Evolutionary conservation across 2,888 invertebrate genomes (phyloP).

Genomic region (Epistrophella euchroma): DNA sequence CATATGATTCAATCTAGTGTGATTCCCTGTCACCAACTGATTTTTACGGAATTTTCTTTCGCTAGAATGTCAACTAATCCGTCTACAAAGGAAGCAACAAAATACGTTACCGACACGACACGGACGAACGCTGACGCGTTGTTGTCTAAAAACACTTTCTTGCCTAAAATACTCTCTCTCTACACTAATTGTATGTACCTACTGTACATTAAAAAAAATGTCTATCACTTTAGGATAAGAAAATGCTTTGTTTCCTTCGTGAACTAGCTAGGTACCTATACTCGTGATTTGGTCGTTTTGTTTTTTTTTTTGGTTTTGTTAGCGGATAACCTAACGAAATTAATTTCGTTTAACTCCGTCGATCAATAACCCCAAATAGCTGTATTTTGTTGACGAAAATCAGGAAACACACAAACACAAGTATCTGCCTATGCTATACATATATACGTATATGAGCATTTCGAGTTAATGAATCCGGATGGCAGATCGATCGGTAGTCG

Average conservation of each 20-base stretch:
- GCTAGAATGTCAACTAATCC: conserved; percentile 71
- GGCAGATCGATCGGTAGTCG: conserved; percentile 43
- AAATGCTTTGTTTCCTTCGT: conserved; percentile 62
- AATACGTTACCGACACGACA: conserved; percentile 1
- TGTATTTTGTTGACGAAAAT: conserved; percentile 47
- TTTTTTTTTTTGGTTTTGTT: conserved; percentile 6
- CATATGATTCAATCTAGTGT: conserved; percentile 5
- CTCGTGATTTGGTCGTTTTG: conserved; percentile 42
- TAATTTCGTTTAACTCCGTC: conserved; percentile 50
- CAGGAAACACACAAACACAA: conserved; percentile 26
- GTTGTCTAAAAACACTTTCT: conserved; percentile 32
- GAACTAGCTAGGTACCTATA: too few species aligned
- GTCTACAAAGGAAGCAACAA: conserved; percentile 62
- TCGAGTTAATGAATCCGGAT: conserved; percentile 56
- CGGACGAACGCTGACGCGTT: conserved; percentile 16
- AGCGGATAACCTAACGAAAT: conserved; percentile 40
- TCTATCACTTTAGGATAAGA: conserved; percentile 34
- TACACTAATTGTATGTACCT: too few species aligned
- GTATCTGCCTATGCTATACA: too few species aligned
- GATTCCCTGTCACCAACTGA: conserved; percentile 31
- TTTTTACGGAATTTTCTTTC: conserved; percentile 50
- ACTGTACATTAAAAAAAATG: conserved; percentile 1
- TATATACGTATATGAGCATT: background rate
- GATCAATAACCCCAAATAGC: conserved; percentile 67
- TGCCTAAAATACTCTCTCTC: conserved; percentile 15